Evolutionary conservation across 2,113 vertebrate genomes (phyloP), one percentile per base, ranked within the genome.

Genomic region (Paedocypris sp.): DNA sequence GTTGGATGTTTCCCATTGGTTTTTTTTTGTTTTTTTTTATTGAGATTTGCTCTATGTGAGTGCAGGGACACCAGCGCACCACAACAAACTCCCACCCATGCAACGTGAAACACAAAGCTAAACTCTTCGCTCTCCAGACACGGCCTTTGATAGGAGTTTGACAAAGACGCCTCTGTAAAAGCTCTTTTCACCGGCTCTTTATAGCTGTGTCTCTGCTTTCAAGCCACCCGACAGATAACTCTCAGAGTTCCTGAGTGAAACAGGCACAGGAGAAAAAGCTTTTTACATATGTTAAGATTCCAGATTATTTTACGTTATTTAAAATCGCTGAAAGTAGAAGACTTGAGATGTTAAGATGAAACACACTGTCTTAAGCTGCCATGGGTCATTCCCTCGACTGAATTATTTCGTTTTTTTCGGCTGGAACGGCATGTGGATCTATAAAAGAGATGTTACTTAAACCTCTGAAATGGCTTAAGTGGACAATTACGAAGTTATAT

Each of bases 111-210:
- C 68, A 81, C 75, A 82, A 80, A 76, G 75, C 54, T 18, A 54
- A 67, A 66, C 67, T 69, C 47, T 76, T 77, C 72, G 68, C 66
- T 78, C 69, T 76, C 70, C 62, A 73, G 70, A 60, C 70, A 10
- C 18, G 42, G 65, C 73, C 68, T 84, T 80, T 83, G 79, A 83
- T 78, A 77, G 73, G 62, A 58, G 64, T 39, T 65, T 54, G 68
- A 84, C 82, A 84, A 84, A 81, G 56, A 67, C 68, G 52, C 33
- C 52, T 51, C 73, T 80, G 16, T 77, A 76, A 82, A 48, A 16
- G 38, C 13, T 15, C 48, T 2, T 64, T 51, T 74, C 79, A 76
- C 73, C 72, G 46, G 38, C 70, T 72, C 68, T 68, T 62, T 43
- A 75, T 71, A 64, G 67, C 67, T 56, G 62, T 15, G 12, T 68